Evolutionary conservation across 1,140 invertebrate genomes (phyloP).

Genomic region (Trialeurodes vaporariorum): DNA sequence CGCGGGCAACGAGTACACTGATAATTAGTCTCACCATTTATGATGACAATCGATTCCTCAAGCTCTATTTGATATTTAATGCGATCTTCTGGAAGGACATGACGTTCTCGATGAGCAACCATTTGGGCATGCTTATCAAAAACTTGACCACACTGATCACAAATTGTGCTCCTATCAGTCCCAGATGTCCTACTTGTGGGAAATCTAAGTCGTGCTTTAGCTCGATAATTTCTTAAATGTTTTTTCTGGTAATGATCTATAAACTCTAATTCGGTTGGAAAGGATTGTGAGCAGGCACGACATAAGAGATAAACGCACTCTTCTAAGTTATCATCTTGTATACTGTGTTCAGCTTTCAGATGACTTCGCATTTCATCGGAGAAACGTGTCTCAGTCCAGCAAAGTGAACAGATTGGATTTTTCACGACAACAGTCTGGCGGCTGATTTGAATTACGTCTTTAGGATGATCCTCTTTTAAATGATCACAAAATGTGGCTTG

Average conservation of each 20-base stretch:
- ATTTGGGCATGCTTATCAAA: neutral
- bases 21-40: conserved; percentile 29
- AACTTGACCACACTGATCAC: neutral
- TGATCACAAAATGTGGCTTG: neutral
- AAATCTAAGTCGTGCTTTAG: neutral
- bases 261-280: neutral
- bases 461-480: neutral
- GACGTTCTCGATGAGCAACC: neutral
- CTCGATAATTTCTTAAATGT: neutral
- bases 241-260: neutral
- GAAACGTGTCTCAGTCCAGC: neutral
- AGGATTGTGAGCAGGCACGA: neutral
- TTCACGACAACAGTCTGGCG: neutral
- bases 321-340: neutral
- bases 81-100: neutral
- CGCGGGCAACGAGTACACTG: conserved; percentile 22
- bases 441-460: neutral
- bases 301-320: neutral
- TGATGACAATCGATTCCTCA: conserved; percentile 18
- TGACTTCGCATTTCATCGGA: neutral
- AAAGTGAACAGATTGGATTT: neutral
- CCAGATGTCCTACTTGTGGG: neutral
- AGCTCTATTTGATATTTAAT: neutral
- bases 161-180: neutral
- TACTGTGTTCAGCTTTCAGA: neutral